These are phyloP conservation scores for Teleiodes luculella DNA, from an alignment of 2,888 invertebrate species.

Conservation along the genomic window DNA sequence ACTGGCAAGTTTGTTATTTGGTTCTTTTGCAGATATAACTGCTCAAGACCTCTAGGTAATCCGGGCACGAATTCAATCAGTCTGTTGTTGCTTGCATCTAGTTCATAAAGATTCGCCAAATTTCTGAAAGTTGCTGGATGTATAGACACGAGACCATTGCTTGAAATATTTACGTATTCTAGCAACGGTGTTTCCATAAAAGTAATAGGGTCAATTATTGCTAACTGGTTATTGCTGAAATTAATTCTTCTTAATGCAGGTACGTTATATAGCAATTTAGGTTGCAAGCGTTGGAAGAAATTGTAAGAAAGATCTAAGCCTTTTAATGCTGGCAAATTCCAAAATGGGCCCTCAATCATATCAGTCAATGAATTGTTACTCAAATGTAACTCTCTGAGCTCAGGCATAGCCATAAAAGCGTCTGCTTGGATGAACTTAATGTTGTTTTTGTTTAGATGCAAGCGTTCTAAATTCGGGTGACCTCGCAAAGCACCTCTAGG, in stretches of 20 bases:
- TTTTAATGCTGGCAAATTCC: conserved; percentile 91
- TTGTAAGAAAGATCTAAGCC: conserved; percentile 90
- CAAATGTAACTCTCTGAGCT: conserved; percentile 88
- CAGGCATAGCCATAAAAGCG: conserved; percentile 90
- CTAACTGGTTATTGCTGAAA: conserved; percentile 85
- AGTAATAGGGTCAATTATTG: conserved; percentile 83
- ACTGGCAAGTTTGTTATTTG: conserved; percentile 82
- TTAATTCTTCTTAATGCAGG: conserved; percentile 87
- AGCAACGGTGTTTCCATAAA: conserved; percentile 85
- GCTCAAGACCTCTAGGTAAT: conserved; percentile 86
- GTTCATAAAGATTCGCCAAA: conserved; percentile 85
- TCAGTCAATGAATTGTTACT: conserved; percentile 90
- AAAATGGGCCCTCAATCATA: conserved; percentile 85
- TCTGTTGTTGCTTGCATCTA: conserved; percentile 86
- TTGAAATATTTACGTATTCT: conserved; percentile 89
- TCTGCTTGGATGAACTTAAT: conserved; percentile 86
- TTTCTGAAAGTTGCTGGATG: conserved; percentile 88
- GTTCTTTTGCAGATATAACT: conserved; percentile 84
- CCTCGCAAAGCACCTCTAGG: conserved; percentile 88
- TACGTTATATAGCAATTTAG: conserved; percentile 84
- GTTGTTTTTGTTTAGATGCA: conserved; percentile 89
- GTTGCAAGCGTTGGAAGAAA: conserved; percentile 84
- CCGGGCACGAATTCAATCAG: conserved; percentile 87
- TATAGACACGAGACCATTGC: conserved; percentile 83
- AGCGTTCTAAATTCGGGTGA: conserved; percentile 87